A percentile compares a stretch with the other conserved stretches of the same genome.
phyloP scores from a whole-genome alignment of 92 coral and sea anemone species.

The Paragorgia papillata region DNA sequence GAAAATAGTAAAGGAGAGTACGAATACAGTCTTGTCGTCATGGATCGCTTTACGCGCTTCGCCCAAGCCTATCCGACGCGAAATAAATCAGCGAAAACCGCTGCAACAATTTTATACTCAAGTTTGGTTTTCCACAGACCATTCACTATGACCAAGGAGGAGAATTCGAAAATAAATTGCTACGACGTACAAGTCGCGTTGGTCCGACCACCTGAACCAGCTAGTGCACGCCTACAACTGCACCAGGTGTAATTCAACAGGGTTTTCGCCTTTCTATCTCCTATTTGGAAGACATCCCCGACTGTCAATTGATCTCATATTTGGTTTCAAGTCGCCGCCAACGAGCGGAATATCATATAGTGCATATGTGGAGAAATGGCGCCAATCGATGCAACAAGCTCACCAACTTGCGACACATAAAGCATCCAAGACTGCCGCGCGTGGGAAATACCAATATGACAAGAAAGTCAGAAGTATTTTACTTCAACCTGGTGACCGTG shows the following conservation, averaged over 20 bases:
- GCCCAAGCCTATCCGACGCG: constrained; percentile 25
- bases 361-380: neutral
- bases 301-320: neutral
- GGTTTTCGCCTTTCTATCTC: neutral
- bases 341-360: neutral
- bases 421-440: neutral
- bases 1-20: constrained; percentile 15
- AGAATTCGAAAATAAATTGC: constrained; percentile 15
- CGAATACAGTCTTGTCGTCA: constrained; percentile 8
- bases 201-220: neutral
- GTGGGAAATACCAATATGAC: constrained; percentile 12
- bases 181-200: neutral
- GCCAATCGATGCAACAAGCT: constrained; percentile 1
- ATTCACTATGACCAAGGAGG: constrained; percentile 13
- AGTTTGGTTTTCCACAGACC: neutral
- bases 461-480: neutral
- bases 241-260: neutral
- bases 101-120: neutral
- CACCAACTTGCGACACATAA: neutral
- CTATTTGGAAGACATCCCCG: neutral
- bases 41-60: constrained; percentile 26
- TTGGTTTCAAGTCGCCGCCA: neutral
- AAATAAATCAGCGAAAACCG: constrained; percentile 16
- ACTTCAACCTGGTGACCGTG: neutral
- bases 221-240: constrained; percentile 6